Evolutionary conservation across 2,113 vertebrate genomes (phyloP).

Genomic region (Poicephalus meyeri): DNA sequence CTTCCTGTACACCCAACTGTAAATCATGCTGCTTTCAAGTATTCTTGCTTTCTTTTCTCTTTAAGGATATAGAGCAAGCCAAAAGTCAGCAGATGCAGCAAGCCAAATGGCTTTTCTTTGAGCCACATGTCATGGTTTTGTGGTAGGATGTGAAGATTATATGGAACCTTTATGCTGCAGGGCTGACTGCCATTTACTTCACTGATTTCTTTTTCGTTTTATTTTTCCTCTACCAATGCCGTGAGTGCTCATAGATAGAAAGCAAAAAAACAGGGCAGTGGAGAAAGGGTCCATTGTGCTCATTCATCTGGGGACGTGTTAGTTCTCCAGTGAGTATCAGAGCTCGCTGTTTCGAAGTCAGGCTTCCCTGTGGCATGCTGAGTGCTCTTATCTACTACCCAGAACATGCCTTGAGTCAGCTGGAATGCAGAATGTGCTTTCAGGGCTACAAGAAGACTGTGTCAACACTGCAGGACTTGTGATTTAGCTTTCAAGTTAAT

Average conservation of each 20-base stretch:
- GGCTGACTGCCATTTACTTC: not conserved
- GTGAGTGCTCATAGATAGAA: not conserved
- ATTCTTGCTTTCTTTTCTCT: not conserved
- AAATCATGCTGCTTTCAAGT: not conserved
- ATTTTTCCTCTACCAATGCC: not conserved
- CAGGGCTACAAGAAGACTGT: not conserved
- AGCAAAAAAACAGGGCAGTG: not conserved
- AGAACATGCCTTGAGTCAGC: not conserved
- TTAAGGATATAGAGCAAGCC: not conserved
- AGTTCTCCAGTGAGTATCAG: not conserved
- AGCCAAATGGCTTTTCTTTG: not conserved
- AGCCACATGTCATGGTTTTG: not conserved
- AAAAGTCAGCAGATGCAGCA: not conserved
- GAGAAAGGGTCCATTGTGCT: not conserved
- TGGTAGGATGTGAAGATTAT: not conserved
- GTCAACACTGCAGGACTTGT: not conserved
- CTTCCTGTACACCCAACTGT: fast-evolving
- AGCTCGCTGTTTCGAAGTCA: not conserved
- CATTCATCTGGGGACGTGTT: not conserved
- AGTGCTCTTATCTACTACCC: not conserved
- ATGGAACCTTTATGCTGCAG: not conserved
- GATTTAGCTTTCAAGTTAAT: not conserved
- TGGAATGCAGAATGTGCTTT: slow-evolving; percentile 53
- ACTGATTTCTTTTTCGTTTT: not conserved
- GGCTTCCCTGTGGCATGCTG: not conserved